phyloP scores from a whole-genome alignment of 2,797 vertebrate genomes.

The Phoeniculus purpureus region DNA sequence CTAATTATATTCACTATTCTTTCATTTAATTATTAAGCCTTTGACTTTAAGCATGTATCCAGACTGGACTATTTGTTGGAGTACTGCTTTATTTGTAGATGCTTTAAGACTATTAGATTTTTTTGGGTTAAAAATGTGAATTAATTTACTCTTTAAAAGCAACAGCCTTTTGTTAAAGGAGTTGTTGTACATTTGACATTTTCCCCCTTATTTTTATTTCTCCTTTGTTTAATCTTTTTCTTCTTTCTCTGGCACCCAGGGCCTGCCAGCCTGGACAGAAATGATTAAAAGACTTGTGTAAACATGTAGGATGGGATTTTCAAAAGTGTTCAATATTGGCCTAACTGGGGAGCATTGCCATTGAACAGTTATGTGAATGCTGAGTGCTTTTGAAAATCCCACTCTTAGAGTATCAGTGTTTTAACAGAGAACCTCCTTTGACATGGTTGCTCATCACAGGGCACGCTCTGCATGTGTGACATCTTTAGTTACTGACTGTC shows the following conservation, averaged over 20 bases:
- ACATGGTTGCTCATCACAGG: constrained; percentile 64
- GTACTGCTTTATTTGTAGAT: constrained; percentile 16
- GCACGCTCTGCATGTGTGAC: constrained; percentile 68
- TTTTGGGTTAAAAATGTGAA: constrained; percentile 13
- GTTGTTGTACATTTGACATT: constrained; percentile 15
- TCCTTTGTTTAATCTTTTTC: constrained; percentile 63
- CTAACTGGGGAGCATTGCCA: constrained; percentile 59
- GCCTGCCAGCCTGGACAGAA: constrained; percentile 60
- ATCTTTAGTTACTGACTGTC: constrained; percentile 69
- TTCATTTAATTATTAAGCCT: constrained; percentile 44
- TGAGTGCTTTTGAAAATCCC: constrained; percentile 70
- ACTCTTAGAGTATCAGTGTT: constrained; percentile 69
- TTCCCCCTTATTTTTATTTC: constrained; percentile 56
- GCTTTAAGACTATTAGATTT: neutral
- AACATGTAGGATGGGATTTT: constrained; percentile 71
- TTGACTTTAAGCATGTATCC: neutral
- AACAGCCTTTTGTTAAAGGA: constrained; percentile 31
- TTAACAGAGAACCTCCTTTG: constrained; percentile 68
- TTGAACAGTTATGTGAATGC: constrained; percentile 64
- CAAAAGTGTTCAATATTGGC: constrained; percentile 67
- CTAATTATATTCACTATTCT: constrained; percentile 63
- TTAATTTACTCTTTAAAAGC: constrained; percentile 29
- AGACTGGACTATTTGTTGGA: neutral
- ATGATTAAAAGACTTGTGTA: constrained; percentile 71
- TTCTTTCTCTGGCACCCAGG: constrained; percentile 41